Percentiles rank a stretch among this genome's conserved stretches.
These are phyloP conservation scores for Dascillus cervinus DNA, from an alignment of 2,888 invertebrate species.

Conservation along the genomic window DNA sequence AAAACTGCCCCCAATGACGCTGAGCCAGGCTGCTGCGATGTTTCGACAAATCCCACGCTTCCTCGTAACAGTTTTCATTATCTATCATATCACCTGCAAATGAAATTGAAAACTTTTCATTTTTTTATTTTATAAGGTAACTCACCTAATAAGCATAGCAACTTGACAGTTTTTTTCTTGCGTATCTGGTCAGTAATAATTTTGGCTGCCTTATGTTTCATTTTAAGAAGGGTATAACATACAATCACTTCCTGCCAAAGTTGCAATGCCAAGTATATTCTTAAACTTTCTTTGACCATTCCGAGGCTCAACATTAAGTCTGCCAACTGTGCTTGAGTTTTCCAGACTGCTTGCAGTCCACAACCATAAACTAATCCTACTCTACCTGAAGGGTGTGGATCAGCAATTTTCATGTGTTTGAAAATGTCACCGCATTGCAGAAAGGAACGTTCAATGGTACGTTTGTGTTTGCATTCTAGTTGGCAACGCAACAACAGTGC, in stretches of 20 bases:
- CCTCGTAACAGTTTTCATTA: conserved; percentile 71
- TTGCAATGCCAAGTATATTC: conserved; percentile 65
- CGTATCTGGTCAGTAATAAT: conserved; percentile 74
- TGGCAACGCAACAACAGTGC: conserved; percentile 69
- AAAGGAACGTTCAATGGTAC: conserved; percentile 84
- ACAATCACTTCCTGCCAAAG: conserved; percentile 90
- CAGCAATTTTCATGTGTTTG: conserved; percentile 44
- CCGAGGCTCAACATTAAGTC: conserved; percentile 74
- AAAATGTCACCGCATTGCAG: conserved; percentile 77
- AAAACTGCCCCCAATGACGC: conserved; percentile 78
- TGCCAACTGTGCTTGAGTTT: conserved; percentile 67
- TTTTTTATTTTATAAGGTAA: too few species aligned
- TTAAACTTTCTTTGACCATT: conserved; percentile 75
- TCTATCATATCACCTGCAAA: conserved; percentile 65
- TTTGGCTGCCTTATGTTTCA: conserved; percentile 86
- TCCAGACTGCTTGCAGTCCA: conserved; percentile 68
- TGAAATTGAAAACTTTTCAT: too few species aligned
- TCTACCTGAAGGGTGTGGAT: conserved; percentile 43
- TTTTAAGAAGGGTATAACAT: conserved; percentile 79
- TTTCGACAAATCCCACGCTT: conserved; percentile 86
- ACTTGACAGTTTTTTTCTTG: conserved; percentile 70
- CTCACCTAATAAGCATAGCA: conserved; percentile 74
- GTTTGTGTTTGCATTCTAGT: conserved; percentile 66
- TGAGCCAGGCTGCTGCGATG: conserved; percentile 77
- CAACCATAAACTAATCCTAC: conserved; percentile 60